phyloP scores from a whole-genome alignment of 2,113 vertebrate species.

The Pipa parva region DNA sequence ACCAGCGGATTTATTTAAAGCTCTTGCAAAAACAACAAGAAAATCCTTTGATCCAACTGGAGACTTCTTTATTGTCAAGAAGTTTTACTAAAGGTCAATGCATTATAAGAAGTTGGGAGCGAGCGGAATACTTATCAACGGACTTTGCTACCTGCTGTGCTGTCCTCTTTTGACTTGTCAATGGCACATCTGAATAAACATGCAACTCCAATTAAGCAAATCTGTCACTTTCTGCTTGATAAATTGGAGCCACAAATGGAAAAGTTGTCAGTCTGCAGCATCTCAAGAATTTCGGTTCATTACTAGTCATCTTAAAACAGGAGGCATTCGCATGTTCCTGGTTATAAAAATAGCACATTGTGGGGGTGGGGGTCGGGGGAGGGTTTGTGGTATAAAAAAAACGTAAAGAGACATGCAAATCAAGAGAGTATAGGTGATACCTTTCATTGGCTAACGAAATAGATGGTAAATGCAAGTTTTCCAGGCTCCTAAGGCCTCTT shows the following conservation, averaged over 20 bases:
- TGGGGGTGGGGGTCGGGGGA: too few relatives aligned
- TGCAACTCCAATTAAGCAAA: not conserved
- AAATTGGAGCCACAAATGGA: not conserved
- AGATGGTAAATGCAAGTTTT: too few relatives aligned
- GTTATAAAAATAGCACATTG: too few relatives aligned
- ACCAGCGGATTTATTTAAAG: slow-evolving; percentile 57
- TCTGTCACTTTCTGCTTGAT: slow-evolving; percentile 4
- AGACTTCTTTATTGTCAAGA: slow-evolving; percentile 55
- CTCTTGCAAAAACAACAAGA: slow-evolving; percentile 51
- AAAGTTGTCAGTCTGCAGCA: not conserved
- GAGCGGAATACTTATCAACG: slow-evolving; percentile 13
- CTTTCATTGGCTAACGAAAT: too few relatives aligned
- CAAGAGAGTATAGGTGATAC: too few relatives aligned
- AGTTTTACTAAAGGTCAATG: slow-evolving; percentile 62
- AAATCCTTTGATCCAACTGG: slow-evolving; percentile 49
- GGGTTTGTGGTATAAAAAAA: too few relatives aligned
- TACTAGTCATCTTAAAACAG: too few relatives aligned
- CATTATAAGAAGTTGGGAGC: slow-evolving; percentile 44
- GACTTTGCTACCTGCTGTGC: slow-evolving; percentile 2
- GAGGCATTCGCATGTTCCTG: too few relatives aligned
- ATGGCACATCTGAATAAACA: slow-evolving; percentile 43
- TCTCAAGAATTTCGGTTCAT: too few relatives aligned
- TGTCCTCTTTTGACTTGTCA: slow-evolving; percentile 47
- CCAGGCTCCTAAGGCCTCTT: too few relatives aligned
- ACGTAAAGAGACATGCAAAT: too few relatives aligned